Percentiles rank a stretch among this genome's conserved stretches.
phyloP scores from a whole-genome alignment of 2,888 invertebrate species.

The Aporophyla lueneburgensis region DNA sequence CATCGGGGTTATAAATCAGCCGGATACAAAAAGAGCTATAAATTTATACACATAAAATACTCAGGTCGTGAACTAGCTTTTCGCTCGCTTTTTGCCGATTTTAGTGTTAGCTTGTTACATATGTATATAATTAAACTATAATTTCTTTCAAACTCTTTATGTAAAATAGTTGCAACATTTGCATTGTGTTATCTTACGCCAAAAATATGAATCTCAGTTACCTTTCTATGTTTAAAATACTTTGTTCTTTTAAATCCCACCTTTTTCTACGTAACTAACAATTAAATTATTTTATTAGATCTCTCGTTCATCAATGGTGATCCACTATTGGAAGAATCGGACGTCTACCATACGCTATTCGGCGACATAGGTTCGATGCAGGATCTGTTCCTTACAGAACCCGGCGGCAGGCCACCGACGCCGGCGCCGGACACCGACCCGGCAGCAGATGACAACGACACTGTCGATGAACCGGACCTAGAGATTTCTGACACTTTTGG shows the following conservation, averaged over 20 bases:
- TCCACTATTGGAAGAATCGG: neutral
- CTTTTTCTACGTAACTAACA: neutral
- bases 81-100: too few relatives aligned
- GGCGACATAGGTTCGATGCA: constrained; percentile 45
- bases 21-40: too few relatives aligned
- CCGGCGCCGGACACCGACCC: neutral
- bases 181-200: neutral
- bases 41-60: too few relatives aligned
- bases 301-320: constrained; percentile 17
- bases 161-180: neutral
- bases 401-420: neutral
- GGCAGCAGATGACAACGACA: neutral
- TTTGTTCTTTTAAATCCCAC: neutral
- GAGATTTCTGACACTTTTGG: constrained; percentile 1
- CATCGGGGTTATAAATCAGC: too few relatives aligned
- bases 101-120: too few relatives aligned
- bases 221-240: neutral
- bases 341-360: constrained; percentile 45
- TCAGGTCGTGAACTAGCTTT: too few relatives aligned
- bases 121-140: neutral
- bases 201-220: neutral
- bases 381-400: constrained; percentile 35
- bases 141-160: neutral
- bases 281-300: constrained; percentile 16
- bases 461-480: neutral